Conservation (phyloP, 1,140 invertebrate species). For the Drosophila obscura region DNA sequence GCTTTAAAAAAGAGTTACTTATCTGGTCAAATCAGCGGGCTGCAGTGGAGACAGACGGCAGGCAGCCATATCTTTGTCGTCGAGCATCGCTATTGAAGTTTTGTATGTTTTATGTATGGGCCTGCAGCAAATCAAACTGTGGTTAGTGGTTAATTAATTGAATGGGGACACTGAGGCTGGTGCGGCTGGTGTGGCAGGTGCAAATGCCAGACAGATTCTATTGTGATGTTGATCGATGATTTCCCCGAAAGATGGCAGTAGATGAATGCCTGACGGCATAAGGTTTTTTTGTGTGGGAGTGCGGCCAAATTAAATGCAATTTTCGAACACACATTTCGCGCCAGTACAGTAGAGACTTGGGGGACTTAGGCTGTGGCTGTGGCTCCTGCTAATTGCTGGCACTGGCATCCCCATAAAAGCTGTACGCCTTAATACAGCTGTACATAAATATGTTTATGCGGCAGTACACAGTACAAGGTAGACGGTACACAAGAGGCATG, state of each 20-base stretch:
- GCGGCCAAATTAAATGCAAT: conserved; percentile 7
- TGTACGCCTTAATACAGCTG: conserved; percentile 3
- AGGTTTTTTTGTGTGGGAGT: conserved; percentile 10
- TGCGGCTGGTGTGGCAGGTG: conserved; percentile 43
- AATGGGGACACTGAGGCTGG: conserved; percentile 8
- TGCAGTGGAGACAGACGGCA: conserved; percentile 12
- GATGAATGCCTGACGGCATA: no score
- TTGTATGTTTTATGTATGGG: conserved; percentile 67
- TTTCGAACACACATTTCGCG: conserved; percentile 17
- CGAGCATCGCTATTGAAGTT: conserved; percentile 7
- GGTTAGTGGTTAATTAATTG: conserved; percentile 50
- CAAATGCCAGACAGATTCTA: conserved; percentile 51
- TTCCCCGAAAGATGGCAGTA: not conserved
- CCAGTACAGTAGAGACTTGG: not conserved
- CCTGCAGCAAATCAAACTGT: conserved; percentile 61
- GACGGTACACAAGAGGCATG: not conserved
- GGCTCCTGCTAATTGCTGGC: conserved; percentile 62
- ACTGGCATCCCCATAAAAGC: conserved; percentile 52
- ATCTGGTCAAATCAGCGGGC: conserved; percentile 43
- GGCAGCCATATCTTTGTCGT: conserved; percentile 31
- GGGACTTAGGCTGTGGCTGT: no score
- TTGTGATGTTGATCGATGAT: conserved; percentile 34
- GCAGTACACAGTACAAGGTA: not conserved
- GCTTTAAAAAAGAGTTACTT: conserved; percentile 3
- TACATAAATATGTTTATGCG: conserved; percentile 67